phyloP scores from a whole-genome alignment of 2,113 vertebrate genomes.

The Lontra canadensis region DNA sequence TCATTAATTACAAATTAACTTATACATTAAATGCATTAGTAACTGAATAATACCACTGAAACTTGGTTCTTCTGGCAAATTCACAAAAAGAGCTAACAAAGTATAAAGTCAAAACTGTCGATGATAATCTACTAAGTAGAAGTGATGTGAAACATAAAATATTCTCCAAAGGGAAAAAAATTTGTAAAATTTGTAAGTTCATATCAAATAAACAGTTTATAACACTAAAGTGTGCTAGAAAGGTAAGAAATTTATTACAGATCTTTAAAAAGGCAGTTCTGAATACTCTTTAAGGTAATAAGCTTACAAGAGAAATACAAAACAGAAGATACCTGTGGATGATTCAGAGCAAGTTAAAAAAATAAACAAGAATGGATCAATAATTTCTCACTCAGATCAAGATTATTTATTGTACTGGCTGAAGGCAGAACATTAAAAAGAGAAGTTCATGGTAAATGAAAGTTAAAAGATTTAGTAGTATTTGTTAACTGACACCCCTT shows the following conservation, averaged over 20 bases:
- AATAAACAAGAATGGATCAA: neutral
- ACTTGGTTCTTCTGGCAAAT: neutral
- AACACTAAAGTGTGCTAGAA: conserved; percentile 47
- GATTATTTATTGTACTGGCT: neutral
- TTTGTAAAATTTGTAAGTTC: neutral
- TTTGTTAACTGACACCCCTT: neutral
- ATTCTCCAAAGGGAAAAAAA: conserved; percentile 14
- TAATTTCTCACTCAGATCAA: conserved; percentile 44
- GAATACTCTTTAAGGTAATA: conserved; percentile 8
- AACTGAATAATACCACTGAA: neutral
- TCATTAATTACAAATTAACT: neutral
- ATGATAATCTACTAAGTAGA: conserved; percentile 24
- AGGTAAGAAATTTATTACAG: neutral
- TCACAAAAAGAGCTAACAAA: conserved; percentile 14
- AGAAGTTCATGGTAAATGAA: conserved; percentile 7
- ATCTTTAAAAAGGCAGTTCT: neutral
- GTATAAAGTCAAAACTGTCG: conserved; percentile 21
- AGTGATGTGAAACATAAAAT: neutral
- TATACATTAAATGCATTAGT: conserved; percentile 23
- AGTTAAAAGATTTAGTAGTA: neutral
- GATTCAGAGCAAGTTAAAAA: neutral
- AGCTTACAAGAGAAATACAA: conserved; percentile 35
- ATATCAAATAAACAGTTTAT: conserved; percentile 35
- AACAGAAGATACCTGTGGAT: neutral
- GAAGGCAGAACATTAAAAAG: conserved; percentile 28